Evolutionary conservation across 1,140 invertebrate species (phyloP), one percentile per base, ranked within the genome.

Genomic region (Hylaeus anthracinus): DNA sequence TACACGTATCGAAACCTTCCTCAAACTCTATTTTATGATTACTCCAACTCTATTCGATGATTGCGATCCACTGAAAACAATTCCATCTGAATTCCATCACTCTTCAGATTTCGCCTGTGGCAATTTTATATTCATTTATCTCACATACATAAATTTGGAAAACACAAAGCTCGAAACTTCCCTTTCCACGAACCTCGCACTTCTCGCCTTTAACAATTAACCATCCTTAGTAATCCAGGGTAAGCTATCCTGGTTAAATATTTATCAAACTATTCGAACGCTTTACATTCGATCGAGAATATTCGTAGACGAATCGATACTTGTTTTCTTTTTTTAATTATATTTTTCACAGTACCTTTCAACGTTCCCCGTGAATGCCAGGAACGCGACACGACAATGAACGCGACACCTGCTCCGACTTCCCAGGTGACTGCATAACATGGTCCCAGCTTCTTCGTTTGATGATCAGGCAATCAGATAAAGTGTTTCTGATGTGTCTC

Each of bases 391-490:
- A 41, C 9, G 65, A 41, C 26, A 51, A 72, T 5, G 61, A 61
- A 45, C 53, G 37, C 15, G 53, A 65, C 53, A 58, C 51, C 48
- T 73, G 60, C 56, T 41, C 61, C 4, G 56, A 66, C 41, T 58
- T 65, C n/a, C 4, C 67, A 26, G 37, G 15, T 56, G 55, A 65
- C 61, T 37, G 61, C 71, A 65, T 72, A 67, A 67, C 69, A 6
- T 48, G 5, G 66, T 10, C 15, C 45, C 15, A 26, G 37, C 53
- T 73, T 9, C 77, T 58, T 10, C 10, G 51, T 26, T 39, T 1
- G 71, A 73, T 14, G 71, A 65, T 73, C 26, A 26, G 48, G 41
- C 70, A 37, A 72, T 79, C 58, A 79, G 70, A 73, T 79, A 73
- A 79, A 66, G 41, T 26, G 51, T 65, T 64, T 48, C 41, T 14